Conservation (phyloP, 2,113 vertebrate genomes). For the Sturnira hondurensis region DNA sequence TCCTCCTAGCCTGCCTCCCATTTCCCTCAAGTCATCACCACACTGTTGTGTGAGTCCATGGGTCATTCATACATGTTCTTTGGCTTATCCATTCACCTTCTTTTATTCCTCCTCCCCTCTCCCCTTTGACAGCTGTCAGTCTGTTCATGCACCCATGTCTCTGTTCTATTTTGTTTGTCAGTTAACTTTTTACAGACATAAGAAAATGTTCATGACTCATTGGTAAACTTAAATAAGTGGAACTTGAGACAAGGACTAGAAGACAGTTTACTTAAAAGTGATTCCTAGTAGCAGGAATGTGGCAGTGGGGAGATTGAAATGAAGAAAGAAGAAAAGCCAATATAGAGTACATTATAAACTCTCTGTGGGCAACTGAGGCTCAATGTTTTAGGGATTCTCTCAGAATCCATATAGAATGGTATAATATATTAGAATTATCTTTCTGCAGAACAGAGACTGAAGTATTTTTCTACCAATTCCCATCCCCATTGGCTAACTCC, state of each 20-base stretch:
- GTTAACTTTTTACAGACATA: not conserved
- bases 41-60: too few species aligned
- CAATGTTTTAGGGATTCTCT: not conserved
- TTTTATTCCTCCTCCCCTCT: too few species aligned
- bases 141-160: too few species aligned
- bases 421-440: not conserved
- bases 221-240: not conserved
- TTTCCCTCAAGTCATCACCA: too few species aligned
- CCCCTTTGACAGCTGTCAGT: too few species aligned
- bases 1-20: too few species aligned
- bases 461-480: not conserved
- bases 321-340: not conserved
- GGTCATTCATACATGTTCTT: too few species aligned
- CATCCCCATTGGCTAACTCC: not conserved
- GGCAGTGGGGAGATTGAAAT: not conserved
- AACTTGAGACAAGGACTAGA: not conserved
- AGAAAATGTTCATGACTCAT: not conserved
- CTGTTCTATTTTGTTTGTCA: too few species aligned
- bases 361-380: not conserved
- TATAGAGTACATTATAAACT: not conserved
- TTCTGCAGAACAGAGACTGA: not conserved
- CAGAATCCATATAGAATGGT: not conserved
- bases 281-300: not conserved
- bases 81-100: too few species aligned
- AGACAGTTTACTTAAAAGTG: not conserved